phyloP scores from a whole-genome alignment of 2,113 vertebrate species.

The Mastomys natalensis region DNA sequence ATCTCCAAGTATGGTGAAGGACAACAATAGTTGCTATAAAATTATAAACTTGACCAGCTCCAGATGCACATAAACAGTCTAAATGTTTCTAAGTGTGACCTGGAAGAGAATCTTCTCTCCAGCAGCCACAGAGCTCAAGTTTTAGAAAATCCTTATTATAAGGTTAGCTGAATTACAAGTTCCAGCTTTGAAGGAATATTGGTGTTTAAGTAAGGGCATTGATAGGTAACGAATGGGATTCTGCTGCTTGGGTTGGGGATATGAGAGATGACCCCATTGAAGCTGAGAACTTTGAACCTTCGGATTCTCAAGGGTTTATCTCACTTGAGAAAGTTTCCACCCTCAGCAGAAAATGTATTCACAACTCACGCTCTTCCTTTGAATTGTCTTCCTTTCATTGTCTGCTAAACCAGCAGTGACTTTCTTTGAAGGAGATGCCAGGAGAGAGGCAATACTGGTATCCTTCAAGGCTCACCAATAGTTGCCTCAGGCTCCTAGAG shows the following conservation, averaged over 20 bases:
- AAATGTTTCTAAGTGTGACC: background rate
- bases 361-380: background rate
- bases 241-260: background rate
- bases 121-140: background rate
- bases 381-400: background rate
- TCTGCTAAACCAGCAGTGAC: background rate
- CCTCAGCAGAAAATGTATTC: background rate
- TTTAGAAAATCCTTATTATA: background rate
- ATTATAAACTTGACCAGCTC: background rate
- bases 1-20: background rate
- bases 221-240: background rate
- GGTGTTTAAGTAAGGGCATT: background rate
- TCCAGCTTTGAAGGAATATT: background rate
- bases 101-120: background rate
- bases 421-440: background rate
- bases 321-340: background rate
- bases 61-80: background rate
- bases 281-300: background rate
- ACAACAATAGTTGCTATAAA: background rate
- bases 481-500: background rate
- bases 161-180: background rate
- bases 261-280: background rate
- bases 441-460: background rate
- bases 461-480: background rate
- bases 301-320: background rate